Base-by-base conservation (phyloP, 2,888 invertebrate genomes). In the Synanthedon andrenaeformis region DNA sequence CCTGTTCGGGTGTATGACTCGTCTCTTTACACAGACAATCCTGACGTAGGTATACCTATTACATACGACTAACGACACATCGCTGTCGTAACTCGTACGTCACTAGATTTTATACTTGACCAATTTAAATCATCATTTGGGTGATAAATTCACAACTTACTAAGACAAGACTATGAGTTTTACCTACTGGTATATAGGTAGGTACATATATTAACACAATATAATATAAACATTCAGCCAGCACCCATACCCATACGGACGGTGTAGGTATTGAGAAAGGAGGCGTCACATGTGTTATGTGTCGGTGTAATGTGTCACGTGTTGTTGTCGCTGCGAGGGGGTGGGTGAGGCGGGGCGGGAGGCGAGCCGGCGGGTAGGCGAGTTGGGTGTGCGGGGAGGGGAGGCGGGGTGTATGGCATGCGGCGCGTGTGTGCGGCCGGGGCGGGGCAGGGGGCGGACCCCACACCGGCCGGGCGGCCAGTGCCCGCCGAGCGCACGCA, bases 281-380 rank as follows among this genome's bases (percentile, higher is more conserved):
- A 82, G 83, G 85, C 82, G 85, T 84, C 82, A 81, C 82, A 76
- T 80, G 69, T 81, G 79, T 6, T 41, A 52, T 80, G 76, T 78
- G 82, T 81, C 64, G 65, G 57, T 63, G 71, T 69, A 69, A 77
- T 78, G 83, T 79, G 82, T 76, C 82, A 79, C 74, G 74, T 76
- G 28, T 51, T 35, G 71, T 62, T 63, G 59, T 63, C 65, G 62
- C 62, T 64, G 71, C 62, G 67, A 56, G 61, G 57, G 60, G 63
- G 59, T 51, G 55, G 61, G 58, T 52, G 65, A 53, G 59, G 57
- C 49, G 52, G 55, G 60, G 64, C 60, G 71, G 65, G 61, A 63
- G 59, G 61, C 56, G 62, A 56, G 65, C 59, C 72, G 70, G 74
- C 68, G 75, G 65, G 73, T 62, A 69, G 65, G 71, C 67, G 63